Evolutionary conservation across 2,888 invertebrate genomes (phyloP).

Genomic region (Apamea crenata): DNA sequence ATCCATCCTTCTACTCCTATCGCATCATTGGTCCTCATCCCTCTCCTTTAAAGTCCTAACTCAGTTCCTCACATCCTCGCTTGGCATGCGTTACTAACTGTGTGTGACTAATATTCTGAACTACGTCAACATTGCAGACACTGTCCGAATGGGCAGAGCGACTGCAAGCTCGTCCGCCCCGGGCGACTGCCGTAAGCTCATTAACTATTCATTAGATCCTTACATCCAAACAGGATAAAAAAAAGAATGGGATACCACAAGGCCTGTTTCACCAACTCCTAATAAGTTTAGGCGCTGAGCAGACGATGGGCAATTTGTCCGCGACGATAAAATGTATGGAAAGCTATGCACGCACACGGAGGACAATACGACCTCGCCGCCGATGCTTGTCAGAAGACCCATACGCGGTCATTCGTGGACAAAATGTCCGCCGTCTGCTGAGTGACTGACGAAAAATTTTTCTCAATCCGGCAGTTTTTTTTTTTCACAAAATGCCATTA

Average conservation of each 20-base stretch:
- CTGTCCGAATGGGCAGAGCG: constrained; percentile 54
- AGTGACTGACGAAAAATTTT: not conserved
- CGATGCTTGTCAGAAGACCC: not conserved
- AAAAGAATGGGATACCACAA: not conserved
- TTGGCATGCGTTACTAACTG: constrained; percentile 26
- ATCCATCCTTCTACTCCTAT: not conserved
- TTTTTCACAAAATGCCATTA: not conserved
- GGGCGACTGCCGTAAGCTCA: constrained; percentile 59
- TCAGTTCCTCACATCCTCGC: not conserved
- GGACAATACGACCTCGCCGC: not conserved
- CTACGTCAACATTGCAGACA: constrained; percentile 47
- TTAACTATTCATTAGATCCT: constrained; percentile 27
- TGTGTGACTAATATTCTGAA: constrained; percentile 55
- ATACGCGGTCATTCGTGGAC: not conserved
- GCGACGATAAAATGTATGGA: not conserved
- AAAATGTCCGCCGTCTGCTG: not conserved
- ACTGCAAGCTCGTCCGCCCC: constrained; percentile 53
- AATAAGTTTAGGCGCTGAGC: not conserved
- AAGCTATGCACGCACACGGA: not conserved
- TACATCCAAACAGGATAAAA: not conserved
- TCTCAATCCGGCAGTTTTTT: not conserved
- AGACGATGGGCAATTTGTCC: not conserved
- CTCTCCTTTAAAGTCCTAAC: not conserved
- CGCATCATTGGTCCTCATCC: not conserved
- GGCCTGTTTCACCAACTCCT: constrained; percentile 12